A percentile compares a stretch with the other conserved stretches of the same genome.
These are phyloP conservation scores for Protonemura montana DNA, from an alignment of 2,888 invertebrate species.

Conservation along the genomic window DNA sequence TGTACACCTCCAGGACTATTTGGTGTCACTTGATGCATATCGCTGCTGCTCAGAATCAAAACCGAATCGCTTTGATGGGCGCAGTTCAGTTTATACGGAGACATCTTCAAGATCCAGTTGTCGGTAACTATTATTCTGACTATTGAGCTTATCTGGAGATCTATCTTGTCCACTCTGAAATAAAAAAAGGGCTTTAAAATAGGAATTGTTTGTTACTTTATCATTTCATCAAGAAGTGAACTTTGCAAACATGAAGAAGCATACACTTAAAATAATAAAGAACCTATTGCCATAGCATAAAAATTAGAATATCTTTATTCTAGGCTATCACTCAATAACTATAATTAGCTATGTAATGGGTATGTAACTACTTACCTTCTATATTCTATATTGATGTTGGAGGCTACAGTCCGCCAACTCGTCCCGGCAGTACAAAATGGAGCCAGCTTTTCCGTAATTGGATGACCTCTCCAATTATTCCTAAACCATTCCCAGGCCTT, in stretches of 20 bases:
- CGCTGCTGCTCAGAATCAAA: conserved; percentile 72
- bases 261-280: conserved; percentile 48
- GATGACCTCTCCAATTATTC: conserved; percentile 76
- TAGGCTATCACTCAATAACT: conserved; percentile 30
- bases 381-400: conserved; percentile 77
- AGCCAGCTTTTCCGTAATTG: conserved; percentile 72
- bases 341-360: not conserved
- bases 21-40: conserved; percentile 55
- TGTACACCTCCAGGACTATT: conserved; percentile 71
- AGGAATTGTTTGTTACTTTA: too few species aligned
- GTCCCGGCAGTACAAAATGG: conserved; percentile 70
- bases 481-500: conserved; percentile 73
- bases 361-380: conserved; percentile 64
- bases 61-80: conserved; percentile 82
- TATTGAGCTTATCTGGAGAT: conserved; percentile 72
- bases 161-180: conserved; percentile 76
- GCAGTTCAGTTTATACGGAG: conserved; percentile 75
- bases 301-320: not conserved
- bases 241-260: too few species aligned
- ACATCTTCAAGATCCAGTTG: conserved; percentile 87
- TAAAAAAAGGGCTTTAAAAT: too few species aligned
- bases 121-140: conserved; percentile 79
- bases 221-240: too few species aligned
- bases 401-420: conserved; percentile 74
- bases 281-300: not conserved